Base-by-base conservation (phyloP, 2,888 invertebrate genomes). In the Hirtodrosophila trivittata region DNA sequence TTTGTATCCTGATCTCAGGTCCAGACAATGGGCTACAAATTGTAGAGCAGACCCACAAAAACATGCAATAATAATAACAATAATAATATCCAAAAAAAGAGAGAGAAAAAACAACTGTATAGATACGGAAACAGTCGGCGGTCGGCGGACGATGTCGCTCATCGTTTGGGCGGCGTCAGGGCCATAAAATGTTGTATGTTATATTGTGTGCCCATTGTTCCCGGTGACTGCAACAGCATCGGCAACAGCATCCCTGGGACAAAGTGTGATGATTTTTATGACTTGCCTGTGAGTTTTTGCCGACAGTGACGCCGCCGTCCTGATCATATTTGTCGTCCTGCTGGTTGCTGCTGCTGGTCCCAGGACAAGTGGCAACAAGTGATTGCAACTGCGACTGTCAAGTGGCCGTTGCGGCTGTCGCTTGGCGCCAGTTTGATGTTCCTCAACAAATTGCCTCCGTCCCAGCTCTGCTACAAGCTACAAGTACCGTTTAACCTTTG, bases 211-310 rank as follows among this genome's bases (percentile, higher is more conserved):
- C 28, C 52, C 49, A 70, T 83, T 81, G 80, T 81, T 86, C 45
- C 56, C 55, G 38, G 18, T 45, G 25, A 41, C 41, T 46, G 18
- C 60, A 50, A 38, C 47, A 46, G 26, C 35, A 18, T 1, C 43
- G 5, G 0, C 30, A 21, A 3, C 69, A 72, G 56, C 52, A 69
- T 70, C 67, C 63, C 70, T 54, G 75, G 43, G 57, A 81, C 75
- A 74, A 84, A 84, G 83, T 83, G 83, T 86, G 82, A 86, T 86
- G 75, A 71, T 52, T 83, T 83, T 83, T 86, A 83, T 83, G 86
- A 77, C 69, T 77, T 47, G 83, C 69, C 85, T 81, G 70, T 81
- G 75, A 77, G 51, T 73, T 84, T 77, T 62, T 75, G 77, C 78
- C 78, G 78, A 66, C 77, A 71, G 41, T 63, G 83, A 66, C 80